phyloP scores from a whole-genome alignment of 2,888 invertebrate genomes.

The Hylaea fasciaria region DNA sequence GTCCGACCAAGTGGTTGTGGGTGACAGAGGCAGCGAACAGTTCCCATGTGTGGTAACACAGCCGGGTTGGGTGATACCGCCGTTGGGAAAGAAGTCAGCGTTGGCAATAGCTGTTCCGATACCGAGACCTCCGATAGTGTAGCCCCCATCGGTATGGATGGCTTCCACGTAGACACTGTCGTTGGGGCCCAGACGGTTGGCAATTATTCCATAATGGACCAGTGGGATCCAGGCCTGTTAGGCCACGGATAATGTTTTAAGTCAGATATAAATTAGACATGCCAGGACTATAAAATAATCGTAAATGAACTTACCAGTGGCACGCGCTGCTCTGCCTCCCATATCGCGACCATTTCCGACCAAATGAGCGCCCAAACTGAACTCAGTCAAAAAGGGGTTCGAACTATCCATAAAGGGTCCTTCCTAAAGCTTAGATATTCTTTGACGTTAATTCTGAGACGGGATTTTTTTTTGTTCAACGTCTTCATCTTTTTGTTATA shows the following conservation, averaged over 20 bases:
- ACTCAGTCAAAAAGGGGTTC: constrained; percentile 62
- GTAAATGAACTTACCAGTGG: too few relatives aligned
- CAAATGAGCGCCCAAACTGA: constrained; percentile 65
- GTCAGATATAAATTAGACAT: too few relatives aligned
- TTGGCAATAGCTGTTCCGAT: constrained; percentile 78
- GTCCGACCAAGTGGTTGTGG: constrained; percentile 63
- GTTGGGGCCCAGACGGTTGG: constrained; percentile 49
- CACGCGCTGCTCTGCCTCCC: constrained; percentile 52
- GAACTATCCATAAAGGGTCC: too few relatives aligned
- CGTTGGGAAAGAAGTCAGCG: constrained; percentile 86
- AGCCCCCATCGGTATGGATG: constrained; percentile 76
- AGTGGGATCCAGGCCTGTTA: constrained; percentile 67
- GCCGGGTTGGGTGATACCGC: constrained; percentile 75
- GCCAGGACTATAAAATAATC: too few relatives aligned
- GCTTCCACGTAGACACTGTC: constrained; percentile 72
- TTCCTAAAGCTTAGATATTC: too few relatives aligned
- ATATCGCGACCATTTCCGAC: constrained; percentile 59
- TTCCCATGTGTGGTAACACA: constrained; percentile 64
- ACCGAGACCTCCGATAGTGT: constrained; percentile 71
- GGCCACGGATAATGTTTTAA: neutral
- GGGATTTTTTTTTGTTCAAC: too few relatives aligned
- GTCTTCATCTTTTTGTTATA: too few relatives aligned
- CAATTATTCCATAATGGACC: constrained; percentile 67
- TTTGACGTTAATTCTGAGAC: too few relatives aligned
- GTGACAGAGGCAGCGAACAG: constrained; percentile 64